phyloP scores from a whole-genome alignment of 2,888 invertebrate genomes.

The Odontocolon sp. region DNA sequence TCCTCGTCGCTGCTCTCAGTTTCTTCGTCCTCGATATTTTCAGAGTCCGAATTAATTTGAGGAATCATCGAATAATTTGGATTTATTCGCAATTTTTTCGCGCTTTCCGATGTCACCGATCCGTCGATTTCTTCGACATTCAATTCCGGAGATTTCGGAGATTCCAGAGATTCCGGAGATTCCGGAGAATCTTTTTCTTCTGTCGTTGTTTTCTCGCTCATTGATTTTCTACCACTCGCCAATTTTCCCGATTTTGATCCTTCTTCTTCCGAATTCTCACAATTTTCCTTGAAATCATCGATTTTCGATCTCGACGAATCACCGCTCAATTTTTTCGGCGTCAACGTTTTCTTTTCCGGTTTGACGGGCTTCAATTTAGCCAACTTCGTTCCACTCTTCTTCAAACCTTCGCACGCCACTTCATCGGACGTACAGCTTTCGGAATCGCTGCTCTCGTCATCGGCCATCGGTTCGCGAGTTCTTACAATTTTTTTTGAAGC shows the following conservation, averaged over 20 bases:
- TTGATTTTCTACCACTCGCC: not conserved
- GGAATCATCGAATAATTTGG: slow-evolving; percentile 8
- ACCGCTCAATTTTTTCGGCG: no score
- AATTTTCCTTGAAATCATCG: no score
- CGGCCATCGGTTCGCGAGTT: no score
- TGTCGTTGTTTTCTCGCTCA: not conserved
- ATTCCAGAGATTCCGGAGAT: not conserved
- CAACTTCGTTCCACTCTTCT: no score
- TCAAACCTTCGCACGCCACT: no score
- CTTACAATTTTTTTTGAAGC: no score
- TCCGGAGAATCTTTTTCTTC: not conserved
- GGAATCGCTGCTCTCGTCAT: no score
- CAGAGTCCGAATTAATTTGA: slow-evolving; percentile 6
- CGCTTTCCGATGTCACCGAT: not conserved
- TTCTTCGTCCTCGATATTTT: not conserved
- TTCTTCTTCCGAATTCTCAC: no score
- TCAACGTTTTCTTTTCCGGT: no score
- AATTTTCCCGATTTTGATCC: slow-evolving; percentile 28
- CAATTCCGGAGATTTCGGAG: not conserved
- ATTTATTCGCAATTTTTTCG: slow-evolving; percentile 7
- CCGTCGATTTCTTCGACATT: not conserved
- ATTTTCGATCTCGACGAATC: not conserved
- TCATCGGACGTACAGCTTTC: no score
- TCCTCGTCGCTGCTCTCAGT: slow-evolving; percentile 23
- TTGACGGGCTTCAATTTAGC: no score